Evolutionary conservation across 1,140 invertebrate species (phyloP), one percentile per base, ranked within the genome.

Genomic region (Samia ricini): DNA sequence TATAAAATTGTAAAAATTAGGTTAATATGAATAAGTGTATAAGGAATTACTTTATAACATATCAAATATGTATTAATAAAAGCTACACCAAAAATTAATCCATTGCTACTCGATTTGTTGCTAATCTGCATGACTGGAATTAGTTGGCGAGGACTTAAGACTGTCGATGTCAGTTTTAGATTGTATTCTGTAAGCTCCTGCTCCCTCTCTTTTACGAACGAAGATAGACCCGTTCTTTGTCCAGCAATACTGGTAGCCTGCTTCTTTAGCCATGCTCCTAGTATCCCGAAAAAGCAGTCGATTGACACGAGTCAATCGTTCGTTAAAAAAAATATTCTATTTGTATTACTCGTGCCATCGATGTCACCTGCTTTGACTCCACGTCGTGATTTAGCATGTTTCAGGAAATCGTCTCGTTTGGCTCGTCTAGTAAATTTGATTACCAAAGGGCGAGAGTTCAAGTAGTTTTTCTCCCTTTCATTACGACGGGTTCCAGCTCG

Each of bases 331-430:
- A 23, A 50, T 5, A 50, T 20, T 60, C 24, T 60, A 10, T 22
- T 60, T 21, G 8, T 49, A 22, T 20, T 10, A 22, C 36, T 42
- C 4, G 18, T 52, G 20, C 24, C 56, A 21, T 50, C 62, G 2
- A 64, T 22, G 5, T 64, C 56, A 23, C 36, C 58, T 24, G 33
- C 54, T 19, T 33, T 36, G n/a, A 64, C 26, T n/a, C 2, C 19
- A 18, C 56, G 56, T 10, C 48, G 56, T 36, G 26, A 15, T 54
- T 54, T 64, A n/a, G 55, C 55, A 50, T 58, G 42, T 36, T 64
- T 58, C 1, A 64, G 62, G 48, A 64, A 58, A 23, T 64, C 62
- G 3, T 59, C 23, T 20, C 62, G 42, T 42, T 64, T 64, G 2
- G 48, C 58, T 33, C 49, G 42, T 18, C 62, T 21, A 5, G 42